Base-by-base conservation (phyloP, 2,888 invertebrate genomes). In the Cosmopolites sordidus region DNA sequence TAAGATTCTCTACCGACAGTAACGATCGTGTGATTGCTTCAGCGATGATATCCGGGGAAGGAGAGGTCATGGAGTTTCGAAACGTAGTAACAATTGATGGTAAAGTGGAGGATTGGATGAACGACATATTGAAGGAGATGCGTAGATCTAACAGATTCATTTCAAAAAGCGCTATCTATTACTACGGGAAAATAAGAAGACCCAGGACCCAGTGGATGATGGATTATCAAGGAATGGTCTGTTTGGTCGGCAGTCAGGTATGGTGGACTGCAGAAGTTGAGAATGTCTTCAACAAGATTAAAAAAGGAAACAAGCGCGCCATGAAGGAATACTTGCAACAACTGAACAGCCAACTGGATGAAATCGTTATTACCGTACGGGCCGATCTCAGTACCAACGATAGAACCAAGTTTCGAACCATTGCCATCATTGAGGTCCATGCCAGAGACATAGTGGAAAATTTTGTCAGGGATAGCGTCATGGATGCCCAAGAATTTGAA, bases 201-300 rank as follows among this genome's bases (percentile, higher is more conserved):
- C 69, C 70, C 16, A 86, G 93, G 69, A 83, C 86, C 1, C 83
- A 89, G 17, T 95, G 94, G 94, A 92, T 94, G 78, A 67, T 92
- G 68, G 84, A 89, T 62, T 93, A 89, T 74, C 88, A 89, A 70
- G 94, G 94, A 45, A 74, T 74, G 74, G 62, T 75, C 5, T 71
- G 72, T 51, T 59, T 74, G 40, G 90, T 87, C 0, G 89, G 89
- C 0, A 92, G 92, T 76, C 88, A 89, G 64, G 87, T 95, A 1
- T 95, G 94, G 94, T 95, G 94, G 94, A 95, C 94, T 0, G 91
- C 91, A 5, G 94, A 95, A 72, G 92, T 93, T 0, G 95, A 95
- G 68, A 89, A 94, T 68, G 89, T 92, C 0, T 94, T 95, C 70
- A 73, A 70, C 2, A 85, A 82, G 67, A 82, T 86, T 40, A 76